These are phyloP conservation scores for Ylistrum balloti DNA, from an alignment of 1,140 invertebrate genomes.

Conservation along the genomic window DNA sequence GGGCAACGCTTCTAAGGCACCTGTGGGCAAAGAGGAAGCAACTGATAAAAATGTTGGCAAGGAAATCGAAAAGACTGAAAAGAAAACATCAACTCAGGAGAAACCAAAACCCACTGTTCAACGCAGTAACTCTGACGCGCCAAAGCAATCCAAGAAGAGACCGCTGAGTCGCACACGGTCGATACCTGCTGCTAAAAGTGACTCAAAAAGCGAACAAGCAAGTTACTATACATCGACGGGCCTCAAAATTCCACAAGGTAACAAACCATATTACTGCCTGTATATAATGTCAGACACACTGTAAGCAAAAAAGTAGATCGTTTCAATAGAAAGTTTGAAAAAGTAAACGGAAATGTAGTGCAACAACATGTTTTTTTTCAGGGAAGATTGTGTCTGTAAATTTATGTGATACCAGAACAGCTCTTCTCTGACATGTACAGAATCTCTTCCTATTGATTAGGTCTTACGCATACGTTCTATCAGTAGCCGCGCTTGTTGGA, in stretches of 20 bases:
- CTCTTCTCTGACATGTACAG: neutral
- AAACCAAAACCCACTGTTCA: conserved; percentile 57
- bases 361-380: neutral
- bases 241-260: conserved; percentile 72
- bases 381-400: neutral
- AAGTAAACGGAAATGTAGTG: neutral
- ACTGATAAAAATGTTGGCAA: conserved; percentile 36
- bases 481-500: neutral
- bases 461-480: neutral
- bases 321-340: neutral
- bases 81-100: conserved; percentile 53
- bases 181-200: conserved; percentile 51
- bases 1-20: neutral
- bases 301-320: neutral
- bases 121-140: conserved; percentile 57
- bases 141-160: conserved; percentile 60
- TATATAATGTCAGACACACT: neutral
- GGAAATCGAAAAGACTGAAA: conserved; percentile 20
- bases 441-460: neutral
- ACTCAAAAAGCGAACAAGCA: conserved; percentile 47
- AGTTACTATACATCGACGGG: conserved; percentile 68
- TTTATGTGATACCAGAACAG: neutral
- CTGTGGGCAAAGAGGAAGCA: conserved; percentile 42
- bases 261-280: conserved; percentile 43
- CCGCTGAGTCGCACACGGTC: conserved; percentile 57